Base-by-base conservation (phyloP, 2,113 vertebrate genomes). In the Colinus virginianus region DNA sequence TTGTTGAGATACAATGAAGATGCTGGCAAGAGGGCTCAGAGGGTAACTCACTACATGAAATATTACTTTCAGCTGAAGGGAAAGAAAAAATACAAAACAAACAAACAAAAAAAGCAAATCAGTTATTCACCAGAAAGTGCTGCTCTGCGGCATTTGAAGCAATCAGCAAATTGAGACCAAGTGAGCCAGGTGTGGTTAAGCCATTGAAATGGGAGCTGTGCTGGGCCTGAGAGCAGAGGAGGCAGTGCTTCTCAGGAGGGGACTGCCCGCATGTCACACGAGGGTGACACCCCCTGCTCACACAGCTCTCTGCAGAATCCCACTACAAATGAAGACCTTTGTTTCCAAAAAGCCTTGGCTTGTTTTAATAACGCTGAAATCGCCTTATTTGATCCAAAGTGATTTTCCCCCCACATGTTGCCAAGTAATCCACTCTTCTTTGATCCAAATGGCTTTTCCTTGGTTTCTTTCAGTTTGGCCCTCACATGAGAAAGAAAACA, bases 1-100 rank as follows among this genome's bases (percentile, higher is more conserved):
- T 90, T 90, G 67, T 81, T 69, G 76, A 84, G 85, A 66, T 58
- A 72, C 72, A 48, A 86, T n/a, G 75, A 79, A 86, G 85, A 53
- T 81, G 45, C 69, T 81, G 25, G 48, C 30, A 84, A 85, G 72
- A 78, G 9, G 30, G 36, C n/a, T 68, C 23, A 53, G 43, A 64
- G 20, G 3, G 28, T 61, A 87, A 83, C 67, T 67, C 0, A 0
- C 72, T 90, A 42, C 43, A 56, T 75, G 72, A 88, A 90, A 43
- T 51, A 80, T 36, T 64, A 36, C 61, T 90, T 80, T 0, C 0
- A 3, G 66, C 71, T 16, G 36, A 4, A 45, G 19, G 11, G 40
- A 53, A 53, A 30, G 51, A 66, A 66, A 23, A 49, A 22, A 48
- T 23, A 25, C 11, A 12, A 48, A 48, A 40, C 40, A 40, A 40